A percentile compares a stretch with the other conserved stretches of the same genome.
Evolutionary conservation across 2,888 invertebrate genomes (phyloP).

Genomic region (Chloroclysta siterata): DNA sequence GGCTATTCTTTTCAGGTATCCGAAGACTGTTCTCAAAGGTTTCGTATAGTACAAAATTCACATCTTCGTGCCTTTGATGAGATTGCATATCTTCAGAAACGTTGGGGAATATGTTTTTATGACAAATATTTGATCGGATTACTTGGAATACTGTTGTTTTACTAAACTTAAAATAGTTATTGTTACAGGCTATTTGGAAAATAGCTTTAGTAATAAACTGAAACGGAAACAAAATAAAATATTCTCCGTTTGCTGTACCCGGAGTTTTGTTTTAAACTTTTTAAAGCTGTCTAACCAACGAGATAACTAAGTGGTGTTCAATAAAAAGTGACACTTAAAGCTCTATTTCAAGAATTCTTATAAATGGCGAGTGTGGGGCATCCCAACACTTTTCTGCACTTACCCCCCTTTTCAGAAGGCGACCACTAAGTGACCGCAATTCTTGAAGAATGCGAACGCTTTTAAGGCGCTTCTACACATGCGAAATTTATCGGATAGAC

Average conservation of each 20-base stretch:
- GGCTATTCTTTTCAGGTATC: constrained; percentile 18
- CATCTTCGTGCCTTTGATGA: constrained; percentile 2
- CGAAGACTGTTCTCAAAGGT: constrained; percentile 2
- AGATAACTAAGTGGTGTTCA: constrained; percentile 53
- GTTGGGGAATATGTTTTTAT: background rate
- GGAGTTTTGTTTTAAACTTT: constrained; percentile 17
- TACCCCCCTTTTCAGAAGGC: constrained; percentile 52
- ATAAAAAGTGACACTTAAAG: constrained; percentile 61
- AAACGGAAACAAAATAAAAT: too few species aligned
- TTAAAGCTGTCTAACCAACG: constrained; percentile 32
- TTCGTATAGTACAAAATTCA: constrained; percentile 3
- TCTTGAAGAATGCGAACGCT: constrained; percentile 64
- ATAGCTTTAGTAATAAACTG: too few species aligned
- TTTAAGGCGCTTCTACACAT: constrained; percentile 42
- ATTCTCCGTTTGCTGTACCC: background rate
- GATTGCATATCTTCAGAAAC: background rate
- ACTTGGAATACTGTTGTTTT: background rate
- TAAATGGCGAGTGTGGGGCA: constrained; percentile 49
- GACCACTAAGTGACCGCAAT: constrained; percentile 69
- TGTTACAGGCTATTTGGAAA: too few species aligned
- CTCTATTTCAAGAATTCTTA: constrained; percentile 60
- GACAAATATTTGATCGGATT: background rate
- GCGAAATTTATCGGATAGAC: background rate
- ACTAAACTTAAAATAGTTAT: too few species aligned
- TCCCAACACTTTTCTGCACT: constrained; percentile 72